Evolutionary conservation across 2,113 vertebrate species (phyloP).

Genomic region (Pangasianodon hypophthalmus): DNA sequence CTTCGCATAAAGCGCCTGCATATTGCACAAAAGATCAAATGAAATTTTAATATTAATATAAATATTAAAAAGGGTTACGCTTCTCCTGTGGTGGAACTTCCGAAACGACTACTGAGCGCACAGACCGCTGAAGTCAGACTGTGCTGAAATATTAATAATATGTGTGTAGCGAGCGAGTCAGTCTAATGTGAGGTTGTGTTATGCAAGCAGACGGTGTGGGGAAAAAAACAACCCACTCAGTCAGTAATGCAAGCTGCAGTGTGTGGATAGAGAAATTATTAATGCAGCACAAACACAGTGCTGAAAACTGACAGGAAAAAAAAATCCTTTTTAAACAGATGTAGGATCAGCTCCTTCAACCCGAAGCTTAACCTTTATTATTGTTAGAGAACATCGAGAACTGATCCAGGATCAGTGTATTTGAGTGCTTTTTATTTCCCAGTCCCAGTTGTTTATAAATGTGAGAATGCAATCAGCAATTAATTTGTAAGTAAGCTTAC

Average conservation of each 20-base stretch:
- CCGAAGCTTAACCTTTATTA: background rate
- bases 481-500: constrained; percentile 1
- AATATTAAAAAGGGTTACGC: constrained; percentile 9
- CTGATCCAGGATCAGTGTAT: background rate
- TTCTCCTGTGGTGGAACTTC: constrained; percentile 5
- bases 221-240: background rate
- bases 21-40: constrained; percentile 35
- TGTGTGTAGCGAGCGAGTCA: constrained; percentile 16
- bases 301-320: background rate
- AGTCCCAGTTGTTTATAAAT: background rate
- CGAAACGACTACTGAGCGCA: constrained; percentile 36
- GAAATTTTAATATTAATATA: constrained; percentile 13
- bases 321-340: background rate
- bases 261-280: constrained; percentile 5
- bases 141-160: constrained; percentile 44
- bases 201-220: background rate
- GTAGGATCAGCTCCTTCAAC: background rate
- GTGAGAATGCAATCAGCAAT: constrained; percentile 18
- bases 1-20: background rate
- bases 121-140: constrained; percentile 14
- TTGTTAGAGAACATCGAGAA: background rate
- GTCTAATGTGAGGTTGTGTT: constrained; percentile 25
- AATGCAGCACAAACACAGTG: background rate
- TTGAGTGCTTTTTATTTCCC: background rate
- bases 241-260: background rate